Conservation (phyloP, 2,113 vertebrate species). For the Alethe castanea region DNA sequence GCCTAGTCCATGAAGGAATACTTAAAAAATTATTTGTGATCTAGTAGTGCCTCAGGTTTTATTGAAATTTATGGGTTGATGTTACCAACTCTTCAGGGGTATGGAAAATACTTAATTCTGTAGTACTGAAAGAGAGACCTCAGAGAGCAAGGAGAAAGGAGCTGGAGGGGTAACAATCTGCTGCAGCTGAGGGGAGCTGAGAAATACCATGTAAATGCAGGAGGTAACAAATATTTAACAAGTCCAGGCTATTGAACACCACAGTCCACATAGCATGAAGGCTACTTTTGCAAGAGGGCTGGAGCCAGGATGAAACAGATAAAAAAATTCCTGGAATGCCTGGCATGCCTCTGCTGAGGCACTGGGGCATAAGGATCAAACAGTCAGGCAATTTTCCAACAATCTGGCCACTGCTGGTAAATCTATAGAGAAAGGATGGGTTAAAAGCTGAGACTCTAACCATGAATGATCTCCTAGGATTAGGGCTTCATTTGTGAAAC, state of each 20-base stretch:
- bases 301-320: background rate
- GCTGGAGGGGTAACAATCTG: background rate
- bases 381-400: background rate
- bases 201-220: background rate
- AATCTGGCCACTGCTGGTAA: background rate
- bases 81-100: constrained; percentile 35
- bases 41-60: constrained; percentile 18
- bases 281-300: background rate
- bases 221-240: background rate
- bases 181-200: background rate
- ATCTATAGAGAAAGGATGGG: background rate
- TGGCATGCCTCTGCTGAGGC: background rate
- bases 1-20: constrained; percentile 21
- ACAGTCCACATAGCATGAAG: accelerated
- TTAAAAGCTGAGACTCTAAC: background rate
- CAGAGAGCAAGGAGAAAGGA: background rate
- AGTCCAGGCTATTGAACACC: background rate
- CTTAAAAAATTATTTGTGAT: constrained; percentile 59
- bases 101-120: constrained; percentile 18
- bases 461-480: background rate
- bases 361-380: background rate
- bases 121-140: background rate
- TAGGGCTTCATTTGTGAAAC: background rate
- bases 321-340: constrained; percentile 3
- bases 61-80: constrained; percentile 42